Evolutionary conservation across 2,797 vertebrate species (phyloP), one percentile per base, ranked within the genome.

Genomic region (Graptemys geographica): DNA sequence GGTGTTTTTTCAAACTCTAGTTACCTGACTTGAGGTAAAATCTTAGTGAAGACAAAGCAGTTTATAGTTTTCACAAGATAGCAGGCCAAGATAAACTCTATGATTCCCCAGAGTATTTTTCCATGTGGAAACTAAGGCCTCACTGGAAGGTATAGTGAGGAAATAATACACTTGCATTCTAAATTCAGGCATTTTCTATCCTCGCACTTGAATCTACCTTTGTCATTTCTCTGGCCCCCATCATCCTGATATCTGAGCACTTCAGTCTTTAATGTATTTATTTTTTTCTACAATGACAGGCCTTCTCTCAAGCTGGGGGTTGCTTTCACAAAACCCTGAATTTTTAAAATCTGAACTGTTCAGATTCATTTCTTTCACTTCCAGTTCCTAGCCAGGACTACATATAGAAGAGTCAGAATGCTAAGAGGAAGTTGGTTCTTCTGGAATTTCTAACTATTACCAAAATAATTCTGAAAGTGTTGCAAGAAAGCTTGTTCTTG

Each of bases 41-140:
- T 90, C 57, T 55, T 82, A 90, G 82, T 78, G 94, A 95, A 90
- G 21, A 84, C 49, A 84, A 37, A 86, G 74, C 27, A 31, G 74
- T 72, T 55, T 93, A 31, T 79, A 94, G 28, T 28, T 93, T 15
- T 88, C 87, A 90, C 15, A 90, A 85, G 12, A 69, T 92, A 88
- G 81, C n/a, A 69, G 12, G 28, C 21, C 88, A 72, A 62, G 52
- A 37, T 83, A 80, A 94, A 86, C 0, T 2, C 37, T 27, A 91
- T 76, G 86, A 47, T 12, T 55, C 9, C 0, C 28, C 27, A 93
- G 15, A 16, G 28, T 23, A 93, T 93, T 83, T 44, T 76, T 89
- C 65, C 78, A 5, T 2, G 85, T 37, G 6, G 23, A 90, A 88
- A 2, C 80, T 51, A 88, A 94, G 89, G 41, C 11, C 5, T 76